These are phyloP conservation scores for Xiphophorus birchmanni DNA, from an alignment of 2,797 vertebrate species.

Conservation along the genomic window DNA sequence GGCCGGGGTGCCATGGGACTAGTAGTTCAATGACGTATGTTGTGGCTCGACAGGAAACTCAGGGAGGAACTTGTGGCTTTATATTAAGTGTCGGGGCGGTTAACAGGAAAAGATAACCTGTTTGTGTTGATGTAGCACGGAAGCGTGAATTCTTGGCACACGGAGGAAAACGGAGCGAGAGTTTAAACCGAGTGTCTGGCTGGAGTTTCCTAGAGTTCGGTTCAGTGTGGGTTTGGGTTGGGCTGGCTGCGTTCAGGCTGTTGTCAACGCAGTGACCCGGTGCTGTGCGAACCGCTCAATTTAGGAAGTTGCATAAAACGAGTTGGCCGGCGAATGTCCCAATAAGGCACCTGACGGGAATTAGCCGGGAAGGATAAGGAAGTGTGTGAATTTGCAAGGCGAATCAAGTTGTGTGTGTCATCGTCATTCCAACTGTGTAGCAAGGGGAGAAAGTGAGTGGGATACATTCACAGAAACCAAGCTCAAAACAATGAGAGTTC, in stretches of 20 bases:
- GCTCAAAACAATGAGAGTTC: background rate
- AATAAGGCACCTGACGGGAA: background rate
- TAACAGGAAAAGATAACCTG: constrained; percentile 82
- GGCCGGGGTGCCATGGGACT: constrained; percentile 61
- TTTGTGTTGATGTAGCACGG: constrained; percentile 72
- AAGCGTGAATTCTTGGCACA: constrained; percentile 74
- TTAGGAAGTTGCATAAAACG: background rate
- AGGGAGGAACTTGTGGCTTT: constrained; percentile 81
- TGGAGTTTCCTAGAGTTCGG: constrained; percentile 67
- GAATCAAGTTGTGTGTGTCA: background rate
- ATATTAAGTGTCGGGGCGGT: constrained; percentile 79
- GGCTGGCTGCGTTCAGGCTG: constrained; percentile 41
- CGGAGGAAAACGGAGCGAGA: constrained; percentile 42
- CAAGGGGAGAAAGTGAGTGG: background rate
- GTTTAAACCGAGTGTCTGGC: constrained; percentile 52
- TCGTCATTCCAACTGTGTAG: background rate
- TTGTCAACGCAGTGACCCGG: constrained; percentile 27
- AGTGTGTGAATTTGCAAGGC: background rate
- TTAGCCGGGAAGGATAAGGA: background rate
- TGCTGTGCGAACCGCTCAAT: background rate
- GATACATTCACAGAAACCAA: background rate
- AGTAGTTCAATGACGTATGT: constrained; percentile 74
- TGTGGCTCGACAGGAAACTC: constrained; percentile 80
- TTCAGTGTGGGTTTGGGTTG: constrained; percentile 48
- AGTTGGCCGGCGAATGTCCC: background rate